Evolutionary conservation across 1,140 invertebrate species (phyloP).

Genomic region (Drosophila murphyi): DNA sequence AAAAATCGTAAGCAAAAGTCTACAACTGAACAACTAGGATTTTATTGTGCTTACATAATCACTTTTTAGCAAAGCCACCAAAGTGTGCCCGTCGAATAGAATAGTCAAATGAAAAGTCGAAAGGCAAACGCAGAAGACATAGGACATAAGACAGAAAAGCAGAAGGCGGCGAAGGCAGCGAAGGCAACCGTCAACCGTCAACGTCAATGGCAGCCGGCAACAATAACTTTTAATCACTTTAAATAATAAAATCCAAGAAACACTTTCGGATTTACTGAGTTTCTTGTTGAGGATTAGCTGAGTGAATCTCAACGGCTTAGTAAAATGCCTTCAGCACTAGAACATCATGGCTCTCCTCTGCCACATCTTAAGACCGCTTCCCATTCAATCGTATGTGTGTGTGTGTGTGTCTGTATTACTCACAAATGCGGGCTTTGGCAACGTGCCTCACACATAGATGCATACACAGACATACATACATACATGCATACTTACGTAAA

Average conservation of each 20-base stretch:
- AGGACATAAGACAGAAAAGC: too few relatives aligned
- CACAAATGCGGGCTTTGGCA: conserved; percentile 43
- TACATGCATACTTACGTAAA: background rate
- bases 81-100: conserved; percentile 34
- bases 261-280: conserved; percentile 61
- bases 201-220: conserved; percentile 41
- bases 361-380: conserved; percentile 23
- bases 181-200: conserved; percentile 20
- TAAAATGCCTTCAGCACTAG: conserved; percentile 56
- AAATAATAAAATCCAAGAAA: conserved; percentile 67
- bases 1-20: conserved; percentile 13
- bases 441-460: conserved; percentile 29
- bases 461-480: background rate
- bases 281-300: conserved; percentile 61
- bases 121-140: conserved; percentile 23
- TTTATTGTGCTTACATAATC: conserved; percentile 61
- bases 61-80: conserved; percentile 38
- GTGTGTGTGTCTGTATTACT: conserved; percentile 6
- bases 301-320: conserved; percentile 58
- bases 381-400: conserved; percentile 33
- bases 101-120: conserved; percentile 36
- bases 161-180: background rate
- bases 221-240: conserved; percentile 69
- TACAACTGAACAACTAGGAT: conserved; percentile 45
- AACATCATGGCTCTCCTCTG: conserved; percentile 33